Conservation (phyloP, 2,888 invertebrate genomes). For the Pristionchus entomophagus region DNA sequence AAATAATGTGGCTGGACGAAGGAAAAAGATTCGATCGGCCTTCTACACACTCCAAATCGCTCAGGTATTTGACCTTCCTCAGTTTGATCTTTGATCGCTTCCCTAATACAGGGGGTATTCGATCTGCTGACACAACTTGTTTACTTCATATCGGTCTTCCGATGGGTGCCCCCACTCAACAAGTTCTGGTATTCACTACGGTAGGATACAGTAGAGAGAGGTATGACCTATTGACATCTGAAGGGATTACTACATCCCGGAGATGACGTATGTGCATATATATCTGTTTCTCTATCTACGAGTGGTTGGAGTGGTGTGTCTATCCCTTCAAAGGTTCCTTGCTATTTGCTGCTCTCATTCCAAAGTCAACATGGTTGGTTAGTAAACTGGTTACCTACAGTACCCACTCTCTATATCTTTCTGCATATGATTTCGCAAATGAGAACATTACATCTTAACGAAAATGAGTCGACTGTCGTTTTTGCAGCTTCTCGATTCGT, state of each 20-base stretch:
- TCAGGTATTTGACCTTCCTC: neutral
- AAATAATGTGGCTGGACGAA: neutral
- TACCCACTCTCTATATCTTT: no score
- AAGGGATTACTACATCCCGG: neutral
- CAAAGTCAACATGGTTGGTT: neutral
- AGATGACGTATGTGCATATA: slow-evolving; percentile 32
- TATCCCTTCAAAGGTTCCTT: neutral
- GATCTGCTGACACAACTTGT: neutral
- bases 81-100: neutral
- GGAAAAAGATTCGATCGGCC: neutral
- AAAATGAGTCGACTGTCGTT: no score
- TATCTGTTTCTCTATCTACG: slow-evolving; percentile 24
- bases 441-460: no score
- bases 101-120: neutral
- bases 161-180: slow-evolving; percentile 29
- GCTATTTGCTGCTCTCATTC: neutral
- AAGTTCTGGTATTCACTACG: slow-evolving; percentile 20
- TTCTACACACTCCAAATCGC: slow-evolving; percentile 12
- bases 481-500: neutral
- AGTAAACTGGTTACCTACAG: no score
- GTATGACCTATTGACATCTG: neutral
- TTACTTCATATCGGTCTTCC: slow-evolving; percentile 14
- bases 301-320: slow-evolving; percentile 4
- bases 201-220: neutral
- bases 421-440: no score